phyloP scores from a whole-genome alignment of 2,888 invertebrate genomes.

The Epistrophe eligans region DNA sequence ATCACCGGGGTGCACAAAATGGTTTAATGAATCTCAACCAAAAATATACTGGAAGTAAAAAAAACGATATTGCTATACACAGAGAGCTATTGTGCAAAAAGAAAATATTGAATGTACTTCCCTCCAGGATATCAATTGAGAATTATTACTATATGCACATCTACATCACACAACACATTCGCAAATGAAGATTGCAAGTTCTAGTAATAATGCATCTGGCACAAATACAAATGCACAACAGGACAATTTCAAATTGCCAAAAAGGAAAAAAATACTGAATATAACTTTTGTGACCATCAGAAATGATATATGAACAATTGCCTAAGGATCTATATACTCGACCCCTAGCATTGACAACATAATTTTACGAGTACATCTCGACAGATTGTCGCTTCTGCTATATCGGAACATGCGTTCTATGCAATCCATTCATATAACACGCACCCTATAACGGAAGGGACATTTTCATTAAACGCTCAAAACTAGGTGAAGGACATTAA shows the following conservation, averaged over 20 bases:
- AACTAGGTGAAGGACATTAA: slow-evolving; percentile 60
- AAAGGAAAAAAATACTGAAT: not conserved
- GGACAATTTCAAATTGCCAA: not conserved
- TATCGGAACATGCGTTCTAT: not conserved
- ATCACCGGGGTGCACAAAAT: slow-evolving; percentile 20
- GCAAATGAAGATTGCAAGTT: slow-evolving; percentile 44
- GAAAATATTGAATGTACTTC: slow-evolving; percentile 69
- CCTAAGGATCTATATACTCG: slow-evolving; percentile 49
- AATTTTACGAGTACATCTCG: slow-evolving; percentile 71
- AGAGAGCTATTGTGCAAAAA: slow-evolving; percentile 38
- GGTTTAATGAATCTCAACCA: slow-evolving; percentile 5
- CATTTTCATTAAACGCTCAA: slow-evolving; percentile 55
- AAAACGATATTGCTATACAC: slow-evolving; percentile 38
- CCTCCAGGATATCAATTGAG: slow-evolving; percentile 67
- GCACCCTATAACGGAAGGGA: slow-evolving; percentile 20
- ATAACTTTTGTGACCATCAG: slow-evolving; percentile 24
- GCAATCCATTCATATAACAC: slow-evolving; percentile 16
- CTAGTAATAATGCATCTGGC: slow-evolving; percentile 55
- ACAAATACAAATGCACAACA: slow-evolving; percentile 29
- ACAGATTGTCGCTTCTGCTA: slow-evolving; percentile 72
- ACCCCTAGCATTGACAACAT: slow-evolving; percentile 72
- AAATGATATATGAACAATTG: slow-evolving; percentile 38
- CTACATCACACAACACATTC: slow-evolving; percentile 28
- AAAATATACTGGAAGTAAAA: slow-evolving; percentile 34
- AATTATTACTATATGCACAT: slow-evolving; percentile 54